phyloP scores from a whole-genome alignment of 2,888 invertebrate genomes.

The Eristalis arbustorum region DNA sequence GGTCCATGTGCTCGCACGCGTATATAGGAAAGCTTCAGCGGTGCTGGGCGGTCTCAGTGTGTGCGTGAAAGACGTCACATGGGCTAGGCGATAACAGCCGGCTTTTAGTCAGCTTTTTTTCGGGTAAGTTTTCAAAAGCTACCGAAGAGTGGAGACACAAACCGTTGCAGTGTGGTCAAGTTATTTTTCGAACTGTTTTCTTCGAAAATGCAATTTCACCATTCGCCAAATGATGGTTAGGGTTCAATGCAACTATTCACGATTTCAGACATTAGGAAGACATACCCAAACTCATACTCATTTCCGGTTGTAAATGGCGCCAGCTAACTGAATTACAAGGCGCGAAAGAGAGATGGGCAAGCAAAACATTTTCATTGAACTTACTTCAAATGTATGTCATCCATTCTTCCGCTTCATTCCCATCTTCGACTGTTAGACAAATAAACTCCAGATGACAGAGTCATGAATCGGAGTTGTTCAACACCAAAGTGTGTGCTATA shows the following conservation, averaged over 20 bases:
- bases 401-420: neutral
- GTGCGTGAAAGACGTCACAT: constrained; percentile 59
- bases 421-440: neutral
- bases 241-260: too few species aligned
- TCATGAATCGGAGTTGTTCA: neutral
- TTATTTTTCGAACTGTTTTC: neutral
- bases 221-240: too few species aligned
- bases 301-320: too few species aligned
- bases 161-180: constrained; percentile 19
- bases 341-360: too few species aligned
- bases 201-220: too few species aligned
- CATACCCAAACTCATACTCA: too few species aligned
- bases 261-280: too few species aligned
- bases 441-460: constrained; percentile 12
- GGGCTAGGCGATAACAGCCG: constrained; percentile 8
- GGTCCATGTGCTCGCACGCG: constrained; percentile 24
- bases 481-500: neutral
- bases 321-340: too few species aligned
- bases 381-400: neutral
- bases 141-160: constrained; percentile 10
- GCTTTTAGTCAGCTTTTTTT: constrained; percentile 13
- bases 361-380: too few species aligned
- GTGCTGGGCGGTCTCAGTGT: neutral
- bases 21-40: constrained; percentile 28
- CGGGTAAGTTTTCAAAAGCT: neutral